A percentile compares a stretch with the other conserved stretches of the same genome.
phyloP scores from a whole-genome alignment of 2,888 invertebrate genomes.

The Ditula angustiorana region DNA sequence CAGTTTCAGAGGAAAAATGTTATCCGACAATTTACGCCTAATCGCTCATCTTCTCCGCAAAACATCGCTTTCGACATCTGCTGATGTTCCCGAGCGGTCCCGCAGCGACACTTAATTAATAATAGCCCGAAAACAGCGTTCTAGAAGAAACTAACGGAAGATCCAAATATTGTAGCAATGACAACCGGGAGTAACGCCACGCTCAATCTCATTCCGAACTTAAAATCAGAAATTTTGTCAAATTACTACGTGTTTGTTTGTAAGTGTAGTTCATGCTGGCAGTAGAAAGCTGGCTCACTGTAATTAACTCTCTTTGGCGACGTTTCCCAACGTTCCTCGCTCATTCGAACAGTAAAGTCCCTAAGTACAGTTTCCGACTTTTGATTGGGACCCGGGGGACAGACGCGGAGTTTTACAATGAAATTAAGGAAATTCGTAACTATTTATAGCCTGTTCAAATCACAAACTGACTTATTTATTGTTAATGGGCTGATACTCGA shows the following conservation, averaged over 20 bases:
- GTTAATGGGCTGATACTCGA: constrained; percentile 14
- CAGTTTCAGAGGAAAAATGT: constrained; percentile 51
- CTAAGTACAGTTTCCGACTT: constrained; percentile 65
- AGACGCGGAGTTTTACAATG: constrained; percentile 40
- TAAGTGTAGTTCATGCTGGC: constrained; percentile 18
- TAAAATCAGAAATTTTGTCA: constrained; percentile 4
- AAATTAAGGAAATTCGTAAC: constrained; percentile 45
- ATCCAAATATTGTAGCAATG: neutral
- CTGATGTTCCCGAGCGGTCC: constrained; percentile 56
- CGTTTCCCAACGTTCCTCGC: constrained; percentile 51
- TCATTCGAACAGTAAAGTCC: constrained; percentile 56
- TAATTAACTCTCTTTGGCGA: constrained; percentile 47
- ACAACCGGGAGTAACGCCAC: neutral
- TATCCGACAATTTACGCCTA: constrained; percentile 56
- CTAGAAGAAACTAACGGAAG: constrained; percentile 6
- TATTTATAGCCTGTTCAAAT: constrained; percentile 45
- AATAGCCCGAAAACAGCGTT: constrained; percentile 62
- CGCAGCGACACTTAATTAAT: constrained; percentile 66
- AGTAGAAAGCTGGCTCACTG: constrained; percentile 17
- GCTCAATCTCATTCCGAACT: constrained; percentile 1
- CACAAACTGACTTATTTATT: constrained; percentile 39
- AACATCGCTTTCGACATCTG: constrained; percentile 58
- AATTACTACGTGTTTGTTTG: constrained; percentile 20
- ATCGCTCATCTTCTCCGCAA: constrained; percentile 52
- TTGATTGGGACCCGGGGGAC: constrained; percentile 61